Percentiles rank a stretch among this genome's conserved stretches.
These are phyloP conservation scores for Malachius bipustulatus DNA, from an alignment of 2,888 invertebrate genomes.

Conservation along the genomic window DNA sequence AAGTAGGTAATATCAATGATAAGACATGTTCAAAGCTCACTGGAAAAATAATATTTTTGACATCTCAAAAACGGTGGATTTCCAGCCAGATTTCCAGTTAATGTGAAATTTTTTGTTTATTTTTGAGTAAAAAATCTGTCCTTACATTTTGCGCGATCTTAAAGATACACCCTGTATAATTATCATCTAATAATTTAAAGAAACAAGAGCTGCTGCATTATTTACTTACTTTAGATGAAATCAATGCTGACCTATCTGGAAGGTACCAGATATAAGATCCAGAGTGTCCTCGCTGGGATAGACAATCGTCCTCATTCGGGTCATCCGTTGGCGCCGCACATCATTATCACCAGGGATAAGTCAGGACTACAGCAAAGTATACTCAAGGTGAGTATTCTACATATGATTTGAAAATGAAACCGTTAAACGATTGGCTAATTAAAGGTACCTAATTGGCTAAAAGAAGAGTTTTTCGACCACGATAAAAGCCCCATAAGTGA, in stretches of 20 bases:
- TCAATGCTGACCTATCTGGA: constrained; percentile 88
- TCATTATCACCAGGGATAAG: constrained; percentile 79
- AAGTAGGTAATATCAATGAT: too few species aligned
- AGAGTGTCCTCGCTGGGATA: constrained; percentile 68
- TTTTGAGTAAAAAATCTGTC: too few species aligned
- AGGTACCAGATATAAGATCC: constrained; percentile 79
- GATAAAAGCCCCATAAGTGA: constrained; percentile 34
- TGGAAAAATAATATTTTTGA: too few species aligned
- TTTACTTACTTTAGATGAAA: too few species aligned
- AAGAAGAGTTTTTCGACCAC: constrained; percentile 46
- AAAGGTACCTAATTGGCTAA: constrained; percentile 65
- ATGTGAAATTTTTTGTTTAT: too few species aligned
- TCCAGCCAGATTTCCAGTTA: too few species aligned
- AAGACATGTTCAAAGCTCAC: too few species aligned
- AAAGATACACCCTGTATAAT: too few species aligned
- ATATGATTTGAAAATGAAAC: constrained; percentile 5
- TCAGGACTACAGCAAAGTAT: constrained; percentile 81
- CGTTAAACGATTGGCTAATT: constrained; percentile 10
- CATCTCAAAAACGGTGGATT: too few species aligned
- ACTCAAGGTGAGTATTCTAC: constrained; percentile 50
- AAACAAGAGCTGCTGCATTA: too few species aligned
- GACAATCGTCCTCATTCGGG: constrained; percentile 65
- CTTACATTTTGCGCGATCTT: too few species aligned
- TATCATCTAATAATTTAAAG: too few species aligned
- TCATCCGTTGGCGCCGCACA: constrained; percentile 76